phyloP scores from a whole-genome alignment of 1,140 invertebrate genomes.

The Pseudomyrmex sp. region DNA sequence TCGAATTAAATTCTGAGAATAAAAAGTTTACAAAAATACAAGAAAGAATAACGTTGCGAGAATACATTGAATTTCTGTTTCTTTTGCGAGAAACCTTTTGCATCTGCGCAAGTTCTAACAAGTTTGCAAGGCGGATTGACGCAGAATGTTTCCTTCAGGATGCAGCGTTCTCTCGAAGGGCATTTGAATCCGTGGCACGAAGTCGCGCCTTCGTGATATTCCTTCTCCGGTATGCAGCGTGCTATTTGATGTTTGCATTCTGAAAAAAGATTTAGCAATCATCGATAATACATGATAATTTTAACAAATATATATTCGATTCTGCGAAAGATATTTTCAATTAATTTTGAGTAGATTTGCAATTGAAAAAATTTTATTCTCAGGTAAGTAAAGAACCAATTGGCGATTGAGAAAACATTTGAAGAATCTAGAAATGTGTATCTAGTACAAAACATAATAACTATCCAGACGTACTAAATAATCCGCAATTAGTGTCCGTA shows the following conservation, averaged over 20 bases:
- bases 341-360: no score
- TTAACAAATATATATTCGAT: no score
- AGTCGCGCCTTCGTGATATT: slow-evolving; percentile 71
- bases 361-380: no score
- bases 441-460: no score
- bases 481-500: no score
- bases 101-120: slow-evolving; percentile 72
- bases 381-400: no score
- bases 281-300: not conserved
- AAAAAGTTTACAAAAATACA: not conserved
- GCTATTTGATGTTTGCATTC: slow-evolving; percentile 74
- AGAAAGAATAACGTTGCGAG: slow-evolving; percentile 4
- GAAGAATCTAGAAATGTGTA: no score
- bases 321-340: no score
- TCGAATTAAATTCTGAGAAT: not conserved
- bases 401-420: no score
- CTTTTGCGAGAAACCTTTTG: slow-evolving; percentile 66
- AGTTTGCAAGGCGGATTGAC: slow-evolving; percentile 76
- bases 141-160: slow-evolving; percentile 76
- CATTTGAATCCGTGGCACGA: slow-evolving; percentile 75
- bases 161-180: slow-evolving; percentile 71
- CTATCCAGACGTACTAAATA: no score
- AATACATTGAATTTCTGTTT: not conserved
- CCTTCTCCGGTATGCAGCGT: slow-evolving; percentile 73
- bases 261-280: slow-evolving; percentile 2